Percentiles rank a stretch among this genome's conserved stretches.
Evolutionary conservation across 2,113 vertebrate genomes (phyloP).

Genomic region (Caranx ignobilis): DNA sequence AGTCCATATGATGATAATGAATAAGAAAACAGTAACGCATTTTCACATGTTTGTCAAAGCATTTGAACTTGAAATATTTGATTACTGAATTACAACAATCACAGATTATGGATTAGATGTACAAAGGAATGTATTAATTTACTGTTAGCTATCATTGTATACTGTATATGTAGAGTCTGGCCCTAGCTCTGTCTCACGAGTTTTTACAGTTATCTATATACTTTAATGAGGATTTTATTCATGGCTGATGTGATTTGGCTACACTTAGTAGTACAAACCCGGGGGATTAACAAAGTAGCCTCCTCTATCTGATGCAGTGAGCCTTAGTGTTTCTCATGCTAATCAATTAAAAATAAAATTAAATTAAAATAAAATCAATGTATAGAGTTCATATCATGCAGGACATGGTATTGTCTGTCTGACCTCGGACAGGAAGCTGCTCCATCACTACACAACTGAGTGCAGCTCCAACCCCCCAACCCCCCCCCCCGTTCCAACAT

Average conservation of each 20-base stretch:
- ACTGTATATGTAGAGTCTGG: neutral
- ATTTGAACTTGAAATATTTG: no score
- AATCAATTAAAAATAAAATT: no score
- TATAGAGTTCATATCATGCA: constrained; percentile 14
- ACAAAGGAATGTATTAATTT: neutral
- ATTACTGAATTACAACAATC: neutral
- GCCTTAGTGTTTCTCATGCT: neutral
- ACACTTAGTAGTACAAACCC: neutral
- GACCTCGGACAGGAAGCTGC: constrained; percentile 46
- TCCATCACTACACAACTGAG: constrained; percentile 44
- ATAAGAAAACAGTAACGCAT: no score
- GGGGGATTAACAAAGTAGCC: neutral
- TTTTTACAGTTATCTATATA: neutral
- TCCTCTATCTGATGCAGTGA: neutral
- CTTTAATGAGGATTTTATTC: neutral
- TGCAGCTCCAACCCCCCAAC: no score
- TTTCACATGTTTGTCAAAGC: no score
- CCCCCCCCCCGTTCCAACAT: constrained; percentile 5
- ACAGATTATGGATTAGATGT: neutral
- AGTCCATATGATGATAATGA: no score
- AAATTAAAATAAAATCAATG: neutral
- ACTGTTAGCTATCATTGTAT: neutral
- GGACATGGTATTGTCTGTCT: constrained; percentile 19
- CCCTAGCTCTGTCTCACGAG: neutral
- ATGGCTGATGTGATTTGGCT: neutral